phyloP scores from a whole-genome alignment of 1,140 invertebrate species.

The Drosophila trapezifrons region DNA sequence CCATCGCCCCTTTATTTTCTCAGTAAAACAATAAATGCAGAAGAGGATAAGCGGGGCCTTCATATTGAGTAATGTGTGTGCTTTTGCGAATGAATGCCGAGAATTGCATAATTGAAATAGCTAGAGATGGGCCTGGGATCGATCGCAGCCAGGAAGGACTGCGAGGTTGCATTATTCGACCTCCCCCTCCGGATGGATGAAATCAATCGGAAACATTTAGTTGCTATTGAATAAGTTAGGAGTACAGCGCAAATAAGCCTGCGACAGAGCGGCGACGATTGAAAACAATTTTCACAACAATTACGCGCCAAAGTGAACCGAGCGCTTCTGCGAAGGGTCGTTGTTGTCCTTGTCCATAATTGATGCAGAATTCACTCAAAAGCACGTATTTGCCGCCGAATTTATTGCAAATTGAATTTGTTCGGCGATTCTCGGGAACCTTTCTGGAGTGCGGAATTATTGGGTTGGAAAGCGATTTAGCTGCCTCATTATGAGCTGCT shows the following conservation, averaged over 20 bases:
- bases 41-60: slow-evolving; percentile 39
- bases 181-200: slow-evolving; percentile 4
- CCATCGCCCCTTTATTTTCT: slow-evolving; percentile 13
- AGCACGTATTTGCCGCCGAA: slow-evolving; percentile 18
- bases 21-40: slow-evolving; percentile 64
- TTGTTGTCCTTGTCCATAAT: slow-evolving; percentile 50
- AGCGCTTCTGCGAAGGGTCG: slow-evolving; percentile 27
- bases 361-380: slow-evolving; percentile 42
- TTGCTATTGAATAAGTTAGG: slow-evolving; percentile 55
- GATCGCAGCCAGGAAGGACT: slow-evolving; percentile 19
- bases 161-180: slow-evolving; percentile 5
- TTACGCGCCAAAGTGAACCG: slow-evolving; percentile 39
- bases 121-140: slow-evolving; percentile 23
- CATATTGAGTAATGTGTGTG: slow-evolving; percentile 61
- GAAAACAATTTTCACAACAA: slow-evolving; percentile 68
- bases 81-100: slow-evolving; percentile 33
- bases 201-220: slow-evolving; percentile 52
- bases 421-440: slow-evolving; percentile 15
- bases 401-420: slow-evolving; percentile 39
- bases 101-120: slow-evolving; percentile 56
- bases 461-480: slow-evolving; percentile 47
- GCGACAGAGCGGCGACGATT: slow-evolving; percentile 27
- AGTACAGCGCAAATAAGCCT: slow-evolving; percentile 46
- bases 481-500: slow-evolving; percentile 37
- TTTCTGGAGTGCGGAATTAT: slow-evolving; percentile 22